Base-by-base conservation (phyloP, 2,113 vertebrate species). In the Eubucco bourcierii region DNA sequence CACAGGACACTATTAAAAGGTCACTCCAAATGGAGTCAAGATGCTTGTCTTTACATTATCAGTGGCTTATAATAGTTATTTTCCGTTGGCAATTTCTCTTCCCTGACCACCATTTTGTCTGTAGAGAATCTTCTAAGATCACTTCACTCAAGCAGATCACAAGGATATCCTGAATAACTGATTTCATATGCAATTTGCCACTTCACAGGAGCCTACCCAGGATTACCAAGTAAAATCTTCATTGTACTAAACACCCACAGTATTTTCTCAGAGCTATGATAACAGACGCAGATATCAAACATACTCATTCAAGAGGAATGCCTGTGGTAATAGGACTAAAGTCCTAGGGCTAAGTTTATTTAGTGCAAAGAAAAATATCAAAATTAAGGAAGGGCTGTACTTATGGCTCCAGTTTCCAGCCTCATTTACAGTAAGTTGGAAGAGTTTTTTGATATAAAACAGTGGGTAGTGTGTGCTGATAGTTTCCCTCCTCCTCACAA, bases 381-480 rank as follows among this genome's bases (percentile, higher is more conserved):
- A 87, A 87, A 87, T 90, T 66, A 91, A 93, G 66, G 72, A 50
- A 59, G 23, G 41, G 60, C 58, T 96, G 94, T 92, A 90, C 87
- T 95, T 96, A 70, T 5, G 25, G 80, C 80, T 95, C 72, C 61
- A 67, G 66, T 90, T 97, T 95, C 94, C 90, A 88, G 34, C 78
- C 50, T 88, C 61, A 84, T 88, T 84, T 73, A 90, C 87, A 92
- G n/a, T 92, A 87, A 91, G 76, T 84, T 97, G 97, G 96, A 97
- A 96, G 84, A 73, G 81, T 72, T 93, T 97, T 92, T 92, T 97
- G 96, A 97, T 91, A 56, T 8, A 87, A 98, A 88, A 97, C 96
- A 97, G 87, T 47, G 25, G 88, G 55, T 84, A 93, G 85, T 81
- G 33, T 61, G 15, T 95, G 52, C 82, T 90, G 84, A 81, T 77